Base-by-base conservation (phyloP, 2,113 vertebrate species). In the Serinus canaria region DNA sequence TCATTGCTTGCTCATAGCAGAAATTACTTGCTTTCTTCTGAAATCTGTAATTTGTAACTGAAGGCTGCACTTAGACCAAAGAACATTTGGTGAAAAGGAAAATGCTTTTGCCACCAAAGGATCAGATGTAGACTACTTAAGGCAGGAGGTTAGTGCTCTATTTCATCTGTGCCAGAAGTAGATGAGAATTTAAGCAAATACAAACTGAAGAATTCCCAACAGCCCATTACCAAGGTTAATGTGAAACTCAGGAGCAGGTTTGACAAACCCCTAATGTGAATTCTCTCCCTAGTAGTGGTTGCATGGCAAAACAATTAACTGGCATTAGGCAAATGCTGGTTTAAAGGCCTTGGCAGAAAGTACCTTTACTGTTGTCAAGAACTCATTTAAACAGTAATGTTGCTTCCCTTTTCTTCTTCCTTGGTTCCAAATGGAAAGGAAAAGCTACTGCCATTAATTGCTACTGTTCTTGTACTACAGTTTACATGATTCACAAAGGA, bases 381-480 rank as follows among this genome's bases (percentile, higher is more conserved):
- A 50, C 47, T 39, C 2, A 50, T 43, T 74, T 41, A 49, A 76
- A n/a, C 37, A 33, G 9, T 60, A 84, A 52, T 49, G 30, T 17
- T 2, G 2, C 60, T 74, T 83, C 31, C 52, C 33, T 84, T 63
- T 66, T 87, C 62, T 90, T 87, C 66, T 93, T 49, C 81, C 90
- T 58, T 73, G 97, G 98, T 98, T 80, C 28, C 62, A 78, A 99
- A 89, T 86, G 98, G 98, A 93, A 98, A 93, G 70, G 92, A 96
- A 39, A 94, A 96, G 86, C 97, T 99, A 50, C 94, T 98, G 88
- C 97, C 93, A 78, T 91, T 99, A 95, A 81, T 99, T 69, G 98
- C 98, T n/a, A 98, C 98, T 28, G 89, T 98, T 79, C 97, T 99
- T 90, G 98, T 99, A 18, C 97, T 99, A 73, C 98, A 99, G 95